phyloP scores from a whole-genome alignment of 2,113 vertebrate genomes.

The Hipposideros armiger region DNA sequence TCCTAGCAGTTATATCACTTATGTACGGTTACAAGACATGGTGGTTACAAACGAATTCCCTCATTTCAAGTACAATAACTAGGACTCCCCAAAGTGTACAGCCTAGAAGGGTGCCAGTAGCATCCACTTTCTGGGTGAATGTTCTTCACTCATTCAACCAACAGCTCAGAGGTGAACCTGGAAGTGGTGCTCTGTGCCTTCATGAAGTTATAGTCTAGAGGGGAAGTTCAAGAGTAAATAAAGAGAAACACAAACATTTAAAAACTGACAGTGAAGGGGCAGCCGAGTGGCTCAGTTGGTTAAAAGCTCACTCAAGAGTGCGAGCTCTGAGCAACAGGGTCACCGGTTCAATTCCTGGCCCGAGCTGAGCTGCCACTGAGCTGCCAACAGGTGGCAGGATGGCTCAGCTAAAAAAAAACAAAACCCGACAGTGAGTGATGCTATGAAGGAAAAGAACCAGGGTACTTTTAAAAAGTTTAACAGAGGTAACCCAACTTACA shows the following conservation, averaged over 20 bases:
- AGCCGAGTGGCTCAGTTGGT: too few species aligned
- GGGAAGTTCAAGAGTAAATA: not conserved
- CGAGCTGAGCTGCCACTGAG: too few species aligned
- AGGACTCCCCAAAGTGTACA: not conserved
- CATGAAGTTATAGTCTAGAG: not conserved
- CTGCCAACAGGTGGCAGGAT: too few species aligned
- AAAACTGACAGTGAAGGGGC: not conserved
- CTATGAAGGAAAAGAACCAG: not conserved
- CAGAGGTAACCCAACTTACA: constrained; percentile 14
- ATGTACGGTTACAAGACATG: not conserved
- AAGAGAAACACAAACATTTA: not conserved
- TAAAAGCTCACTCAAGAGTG: too few species aligned
- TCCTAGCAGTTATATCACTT: not conserved
- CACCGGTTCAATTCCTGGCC: too few species aligned
- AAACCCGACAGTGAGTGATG: not conserved
- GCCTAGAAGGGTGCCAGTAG: not conserved
- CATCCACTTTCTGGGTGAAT: not conserved
- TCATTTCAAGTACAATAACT: not conserved
- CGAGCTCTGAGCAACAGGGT: too few species aligned
- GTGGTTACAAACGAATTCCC: not conserved
- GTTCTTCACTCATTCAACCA: not conserved
- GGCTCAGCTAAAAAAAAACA: too few species aligned
- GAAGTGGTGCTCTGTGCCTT: not conserved
- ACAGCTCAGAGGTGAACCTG: not conserved
- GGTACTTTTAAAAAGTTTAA: not conserved